A percentile compares a stretch with the other conserved stretches of the same genome.
These are phyloP conservation scores for Zoanthus gigantus DNA, from an alignment of 92 coral and sea anemone species.

Conservation along the genomic window DNA sequence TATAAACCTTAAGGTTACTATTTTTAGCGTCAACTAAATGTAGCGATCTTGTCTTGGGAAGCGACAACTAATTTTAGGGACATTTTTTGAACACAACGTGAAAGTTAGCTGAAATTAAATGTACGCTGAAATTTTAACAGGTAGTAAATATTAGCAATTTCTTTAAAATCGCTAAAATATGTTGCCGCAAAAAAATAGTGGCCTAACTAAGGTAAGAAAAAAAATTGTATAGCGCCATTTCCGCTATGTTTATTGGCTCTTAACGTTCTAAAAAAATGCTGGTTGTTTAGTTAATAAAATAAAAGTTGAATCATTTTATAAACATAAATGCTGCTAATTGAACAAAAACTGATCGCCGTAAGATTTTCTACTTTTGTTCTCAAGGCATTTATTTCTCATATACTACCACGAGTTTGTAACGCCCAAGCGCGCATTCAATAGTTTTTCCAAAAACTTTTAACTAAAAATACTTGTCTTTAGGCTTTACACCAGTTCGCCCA, in stretches of 20 bases:
- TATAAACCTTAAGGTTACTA: slow-evolving; percentile 3
- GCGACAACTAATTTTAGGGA: neutral
- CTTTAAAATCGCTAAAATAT: neutral
- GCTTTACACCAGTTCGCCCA: neutral
- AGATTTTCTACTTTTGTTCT: neutral
- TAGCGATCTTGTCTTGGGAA: neutral
- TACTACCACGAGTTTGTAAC: neutral
- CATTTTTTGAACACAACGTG: neutral
- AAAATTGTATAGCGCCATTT: neutral
- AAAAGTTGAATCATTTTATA: neutral
- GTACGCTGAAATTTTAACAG: neutral
- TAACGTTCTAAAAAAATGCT: neutral
- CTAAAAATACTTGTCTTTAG: slow-evolving; percentile 7
- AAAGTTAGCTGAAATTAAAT: neutral
- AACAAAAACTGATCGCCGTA: neutral
- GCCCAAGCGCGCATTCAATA: slow-evolving; percentile 1
- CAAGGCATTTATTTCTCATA: neutral
- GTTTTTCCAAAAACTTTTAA: slow-evolving; percentile 9
- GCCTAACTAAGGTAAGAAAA: slow-evolving; percentile 1
- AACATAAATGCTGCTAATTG: neutral
- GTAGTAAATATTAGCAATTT: neutral
- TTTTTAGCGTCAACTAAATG: neutral
- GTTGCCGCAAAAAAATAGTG: slow-evolving; percentile 1
- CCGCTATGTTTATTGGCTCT: neutral
- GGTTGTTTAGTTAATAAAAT: neutral